Conservation (phyloP, 2,888 invertebrate species). For the Lasiommata megera region DNA sequence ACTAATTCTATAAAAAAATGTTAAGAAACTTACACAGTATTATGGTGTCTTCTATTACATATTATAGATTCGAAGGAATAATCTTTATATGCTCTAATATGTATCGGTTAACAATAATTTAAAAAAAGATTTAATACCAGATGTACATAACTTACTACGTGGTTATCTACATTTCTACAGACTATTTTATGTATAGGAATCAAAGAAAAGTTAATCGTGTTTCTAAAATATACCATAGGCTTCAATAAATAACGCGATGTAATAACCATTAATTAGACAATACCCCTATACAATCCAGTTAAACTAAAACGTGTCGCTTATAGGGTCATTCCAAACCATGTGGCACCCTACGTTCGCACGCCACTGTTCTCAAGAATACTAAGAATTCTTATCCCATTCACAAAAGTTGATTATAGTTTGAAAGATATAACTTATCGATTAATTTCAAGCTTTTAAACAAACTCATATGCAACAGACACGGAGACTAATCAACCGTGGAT, state of each 20-base stretch:
- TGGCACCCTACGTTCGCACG: neutral
- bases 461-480: neutral
- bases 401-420: neutral
- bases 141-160: slow-evolving; percentile 51
- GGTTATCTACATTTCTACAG: slow-evolving; percentile 78
- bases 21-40: slow-evolving; percentile 32
- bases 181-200: slow-evolving; percentile 45
- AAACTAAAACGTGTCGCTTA: slow-evolving; percentile 18
- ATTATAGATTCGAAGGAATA: slow-evolving; percentile 26
- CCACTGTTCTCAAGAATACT: neutral
- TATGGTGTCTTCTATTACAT: slow-evolving; percentile 24
- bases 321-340: neutral
- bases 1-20: slow-evolving; percentile 46
- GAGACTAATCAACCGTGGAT: too few relatives aligned
- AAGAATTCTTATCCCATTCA: neutral
- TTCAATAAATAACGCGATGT: slow-evolving; percentile 66
- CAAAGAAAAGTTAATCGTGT: slow-evolving; percentile 41
- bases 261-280: slow-evolving; percentile 46
- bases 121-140: slow-evolving; percentile 29
- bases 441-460: neutral
- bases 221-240: slow-evolving; percentile 53
- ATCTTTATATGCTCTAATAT: slow-evolving; percentile 17
- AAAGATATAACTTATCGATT: neutral
- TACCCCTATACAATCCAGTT: slow-evolving; percentile 42
- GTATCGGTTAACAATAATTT: slow-evolving; percentile 29